Percentiles rank a stretch among this genome's conserved stretches.
Evolutionary conservation across 92 coral and sea anemone genomes (phyloP).

Genomic region (Blastomussa wellsi): DNA sequence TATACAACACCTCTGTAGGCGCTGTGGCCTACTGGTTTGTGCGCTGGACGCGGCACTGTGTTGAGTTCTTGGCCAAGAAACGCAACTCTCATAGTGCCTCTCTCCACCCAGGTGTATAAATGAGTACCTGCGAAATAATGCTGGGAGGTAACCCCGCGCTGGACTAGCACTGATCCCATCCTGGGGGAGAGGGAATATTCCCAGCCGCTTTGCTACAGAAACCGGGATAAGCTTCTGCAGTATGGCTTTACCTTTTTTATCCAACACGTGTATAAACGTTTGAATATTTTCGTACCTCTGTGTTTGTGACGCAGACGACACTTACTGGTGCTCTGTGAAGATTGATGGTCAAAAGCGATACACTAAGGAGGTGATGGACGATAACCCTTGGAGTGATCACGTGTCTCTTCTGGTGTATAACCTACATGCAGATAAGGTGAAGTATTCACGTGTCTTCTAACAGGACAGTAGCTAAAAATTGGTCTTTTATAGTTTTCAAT

Average conservation of each 20-base stretch:
- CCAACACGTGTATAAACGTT: background rate
- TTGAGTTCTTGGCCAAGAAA: too few relatives aligned
- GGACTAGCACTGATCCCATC: too few relatives aligned
- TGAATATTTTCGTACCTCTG: background rate
- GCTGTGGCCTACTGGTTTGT: too few relatives aligned
- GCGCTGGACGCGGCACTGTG: too few relatives aligned
- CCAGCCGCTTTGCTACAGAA: too few relatives aligned
- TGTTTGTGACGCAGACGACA: conserved; percentile 55
- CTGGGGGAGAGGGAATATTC: too few relatives aligned
- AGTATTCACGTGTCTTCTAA: background rate
- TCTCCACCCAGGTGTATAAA: too few relatives aligned
- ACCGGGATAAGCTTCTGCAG: too few relatives aligned
- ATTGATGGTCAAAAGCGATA: conserved; percentile 77
- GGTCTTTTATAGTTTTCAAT: background rate
- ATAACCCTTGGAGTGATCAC: conserved; percentile 72
- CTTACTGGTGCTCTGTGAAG: conserved; percentile 84
- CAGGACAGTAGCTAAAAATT: background rate
- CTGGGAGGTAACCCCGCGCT: too few relatives aligned
- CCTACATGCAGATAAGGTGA: conserved; percentile 80
- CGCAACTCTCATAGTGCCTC: too few relatives aligned
- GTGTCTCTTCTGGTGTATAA: conserved; percentile 73
- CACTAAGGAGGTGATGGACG: conserved; percentile 67
- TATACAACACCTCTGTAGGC: background rate
- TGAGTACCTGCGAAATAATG: too few relatives aligned
- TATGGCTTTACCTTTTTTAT: too few relatives aligned